Evolutionary conservation across 2,888 invertebrate species (phyloP).

Genomic region (Epistrophella euchroma): DNA sequence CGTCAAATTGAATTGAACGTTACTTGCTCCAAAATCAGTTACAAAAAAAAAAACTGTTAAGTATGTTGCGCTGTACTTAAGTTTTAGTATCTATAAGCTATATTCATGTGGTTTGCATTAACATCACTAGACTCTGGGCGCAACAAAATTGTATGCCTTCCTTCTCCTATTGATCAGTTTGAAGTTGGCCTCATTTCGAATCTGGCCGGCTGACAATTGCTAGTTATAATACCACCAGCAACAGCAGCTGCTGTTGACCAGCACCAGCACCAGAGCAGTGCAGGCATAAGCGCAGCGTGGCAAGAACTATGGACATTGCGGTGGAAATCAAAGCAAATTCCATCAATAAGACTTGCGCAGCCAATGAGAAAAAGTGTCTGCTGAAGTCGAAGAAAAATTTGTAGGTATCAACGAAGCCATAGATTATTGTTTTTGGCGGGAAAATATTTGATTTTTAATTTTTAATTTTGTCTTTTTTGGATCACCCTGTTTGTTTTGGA

Average conservation of each 20-base stretch:
- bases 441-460: slow-evolving; percentile 23
- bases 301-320: slow-evolving; percentile 53
- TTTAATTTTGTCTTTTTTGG: neutral
- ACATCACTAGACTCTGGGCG: slow-evolving; percentile 26
- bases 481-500: slow-evolving; percentile 38
- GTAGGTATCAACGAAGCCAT: slow-evolving; percentile 10
- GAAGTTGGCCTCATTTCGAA: slow-evolving; percentile 72
- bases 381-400: slow-evolving; percentile 26
- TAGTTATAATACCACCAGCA: slow-evolving; percentile 39
- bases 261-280: neutral
- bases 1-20: slow-evolving; percentile 72
- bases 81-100: slow-evolving; percentile 15
- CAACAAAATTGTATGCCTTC: slow-evolving; percentile 55
- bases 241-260: slow-evolving; percentile 37
- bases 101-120: slow-evolving; percentile 31
- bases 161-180: slow-evolving; percentile 68
- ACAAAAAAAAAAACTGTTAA: slow-evolving; percentile 14
- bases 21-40: slow-evolving; percentile 69
- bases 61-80: slow-evolving; percentile 10
- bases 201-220: slow-evolving; percentile 69
- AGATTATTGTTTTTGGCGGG: slow-evolving; percentile 40
- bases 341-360: slow-evolving; percentile 48
- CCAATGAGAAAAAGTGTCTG: slow-evolving; percentile 45
- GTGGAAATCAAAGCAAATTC: slow-evolving; percentile 69
- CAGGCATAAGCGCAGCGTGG: neutral